phyloP scores from a whole-genome alignment of 2,113 vertebrate species.

The Apodemus sylvaticus region DNA sequence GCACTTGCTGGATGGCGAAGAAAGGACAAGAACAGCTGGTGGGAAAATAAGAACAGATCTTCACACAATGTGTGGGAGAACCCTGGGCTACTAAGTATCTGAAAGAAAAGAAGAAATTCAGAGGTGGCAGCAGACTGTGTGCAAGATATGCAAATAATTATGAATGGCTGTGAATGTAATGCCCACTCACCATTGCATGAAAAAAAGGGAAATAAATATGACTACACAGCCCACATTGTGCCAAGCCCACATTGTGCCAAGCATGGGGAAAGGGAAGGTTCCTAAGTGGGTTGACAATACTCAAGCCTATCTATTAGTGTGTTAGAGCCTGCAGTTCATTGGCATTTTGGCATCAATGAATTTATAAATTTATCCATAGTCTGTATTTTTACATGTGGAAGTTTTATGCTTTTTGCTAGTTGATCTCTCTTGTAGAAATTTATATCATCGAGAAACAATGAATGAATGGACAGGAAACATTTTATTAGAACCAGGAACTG shows the following conservation, averaged over 20 bases:
- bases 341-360: background rate
- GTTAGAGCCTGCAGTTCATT: background rate
- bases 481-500: background rate
- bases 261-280: background rate
- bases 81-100: background rate
- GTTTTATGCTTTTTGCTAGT: background rate
- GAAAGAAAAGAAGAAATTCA: background rate
- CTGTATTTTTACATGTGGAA: background rate
- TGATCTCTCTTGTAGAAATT: background rate
- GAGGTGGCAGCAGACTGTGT: background rate
- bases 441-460: background rate
- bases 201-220: background rate
- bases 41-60: background rate
- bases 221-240: background rate
- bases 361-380: background rate
- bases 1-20: background rate
- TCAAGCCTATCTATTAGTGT: background rate
- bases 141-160: background rate
- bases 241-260: background rate
- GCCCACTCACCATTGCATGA: background rate
- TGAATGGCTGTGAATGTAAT: background rate
- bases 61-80: background rate
- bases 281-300: too few species aligned
- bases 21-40: conserved; percentile 28
- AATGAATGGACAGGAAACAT: background rate